Evolutionary conservation across 2,888 invertebrate genomes (phyloP), one percentile per base, ranked within the genome.

Genomic region (Andrena haemorrhoa): DNA sequence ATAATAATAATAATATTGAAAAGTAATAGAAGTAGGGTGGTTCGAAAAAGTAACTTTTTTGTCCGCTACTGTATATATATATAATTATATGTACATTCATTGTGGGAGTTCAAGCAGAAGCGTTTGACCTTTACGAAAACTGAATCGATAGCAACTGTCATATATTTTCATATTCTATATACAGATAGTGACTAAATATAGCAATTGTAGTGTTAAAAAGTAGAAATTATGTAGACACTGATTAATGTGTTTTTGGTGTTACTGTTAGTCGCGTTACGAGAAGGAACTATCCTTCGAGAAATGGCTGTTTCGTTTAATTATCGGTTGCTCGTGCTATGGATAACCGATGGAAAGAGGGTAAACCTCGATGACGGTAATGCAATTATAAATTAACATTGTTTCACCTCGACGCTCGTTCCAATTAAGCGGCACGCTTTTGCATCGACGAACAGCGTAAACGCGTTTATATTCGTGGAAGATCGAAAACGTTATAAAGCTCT

Each of bases 61-160:
- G 23, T 23, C 23, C 23, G 23, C 16, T 12, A 26, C 4, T 51
- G 20, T 20, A 53, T 53, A 53, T 53, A 5, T 49, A 23, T 1
- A 31, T 73, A 49, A 71, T 56, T 69, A 33, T 20, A 47, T 56
- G 6, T 33, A 33, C 64, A 29, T 49, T 49, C 49, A n/a, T 35
- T 26, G 3, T 35, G 10, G 12, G 23, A 58, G 31, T 51, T 65
- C 35, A 58, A 58, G 56, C 16, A 66, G 51, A 80, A 58, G 73
- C 73, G n/a, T 79, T 79, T 73, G 73, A 73, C 80, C 79, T 78
- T 80, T 72, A 26, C 12, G 35, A 63, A 78, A 80, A 68, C 31
- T 68, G n/a, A 78, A 80, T 80, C 79, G 72, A 80, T 80, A 78
- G 16, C 26, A 63, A 72, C 23, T 68, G 66, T 64, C 66, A 16